Evolutionary conservation across 2,888 invertebrate species (phyloP).

Genomic region (Athripsodes cinereus): DNA sequence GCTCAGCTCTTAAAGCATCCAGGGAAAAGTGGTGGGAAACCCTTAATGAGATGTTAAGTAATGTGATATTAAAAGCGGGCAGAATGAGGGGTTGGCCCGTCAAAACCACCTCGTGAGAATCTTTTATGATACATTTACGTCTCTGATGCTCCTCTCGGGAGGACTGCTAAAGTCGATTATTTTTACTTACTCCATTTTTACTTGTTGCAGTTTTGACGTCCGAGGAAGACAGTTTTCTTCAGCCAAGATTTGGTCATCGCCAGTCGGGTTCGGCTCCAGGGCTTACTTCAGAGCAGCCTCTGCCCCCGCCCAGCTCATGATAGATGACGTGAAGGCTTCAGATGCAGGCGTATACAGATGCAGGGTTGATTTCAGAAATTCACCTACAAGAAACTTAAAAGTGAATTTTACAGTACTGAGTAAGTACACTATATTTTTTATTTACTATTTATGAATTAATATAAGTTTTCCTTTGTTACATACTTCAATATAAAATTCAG

Average conservation of each 20-base stretch:
- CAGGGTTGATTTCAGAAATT: slow-evolving; percentile 84
- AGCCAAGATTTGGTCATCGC: slow-evolving; percentile 79
- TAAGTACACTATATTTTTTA: slow-evolving; percentile 48
- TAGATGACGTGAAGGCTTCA: slow-evolving; percentile 65
- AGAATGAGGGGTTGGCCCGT: too few species aligned
- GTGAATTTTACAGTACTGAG: slow-evolving; percentile 86
- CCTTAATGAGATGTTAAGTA: too few species aligned
- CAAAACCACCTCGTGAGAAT: too few species aligned
- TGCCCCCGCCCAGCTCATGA: slow-evolving; percentile 67
- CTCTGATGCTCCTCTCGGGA: too few species aligned
- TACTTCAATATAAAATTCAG: too few species aligned
- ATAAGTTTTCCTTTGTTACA: neutral
- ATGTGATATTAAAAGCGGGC: too few species aligned
- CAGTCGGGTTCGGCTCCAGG: slow-evolving; percentile 64
- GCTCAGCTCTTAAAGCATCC: too few species aligned
- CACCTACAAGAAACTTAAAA: slow-evolving; percentile 80
- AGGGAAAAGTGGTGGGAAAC: too few species aligned
- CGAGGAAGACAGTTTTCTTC: slow-evolving; percentile 65
- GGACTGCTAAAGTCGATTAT: too few species aligned
- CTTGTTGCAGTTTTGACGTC: slow-evolving; percentile 62
- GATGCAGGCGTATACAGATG: slow-evolving; percentile 84
- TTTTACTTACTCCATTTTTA: too few species aligned
- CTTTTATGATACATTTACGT: too few species aligned
- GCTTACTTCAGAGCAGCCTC: slow-evolving; percentile 72
- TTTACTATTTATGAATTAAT: neutral